Evolutionary conservation across 2,888 invertebrate genomes (phyloP), one percentile per base, ranked within the genome.

Genomic region (Rhodophaea formosa): DNA sequence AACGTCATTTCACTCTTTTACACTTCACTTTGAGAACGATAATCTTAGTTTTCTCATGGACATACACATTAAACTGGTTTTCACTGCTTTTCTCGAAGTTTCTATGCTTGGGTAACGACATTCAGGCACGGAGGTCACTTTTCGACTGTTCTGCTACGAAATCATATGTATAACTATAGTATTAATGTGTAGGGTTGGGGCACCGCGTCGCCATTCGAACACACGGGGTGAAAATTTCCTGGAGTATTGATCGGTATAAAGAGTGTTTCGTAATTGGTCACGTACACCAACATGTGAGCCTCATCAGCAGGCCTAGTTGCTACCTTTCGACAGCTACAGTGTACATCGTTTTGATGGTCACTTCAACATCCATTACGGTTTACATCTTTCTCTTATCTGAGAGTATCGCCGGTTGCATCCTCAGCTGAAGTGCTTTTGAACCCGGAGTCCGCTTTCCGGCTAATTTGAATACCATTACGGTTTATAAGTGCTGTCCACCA

Each of bases 1-100:
- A 92, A 91, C 92, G 92, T 92, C 92, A 92, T 92, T 89, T 77
- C 83, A 86, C 84, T 84, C 87, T 84, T 71, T 73, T 64, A 70
- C 88, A 87, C 87, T 76, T 75, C 82, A 82, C 83, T 43, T 58
- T 68, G 62, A 71, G 80, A 76, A 76, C 76, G 75, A 70, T 78
- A 75, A 79, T 57, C 72, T 78, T 80, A 68, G 77, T 80, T 81
- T 81, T 81, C 72, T 72, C 76, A 80, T 74, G 78, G 59, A 63
- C 62, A 61, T 60, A 69, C 67, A 80, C 88, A 82, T 85, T 65
- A 71, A 82, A 68, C 65, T 65, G 62, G 56, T 70, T 70, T 67
- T 68, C 65, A 74, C 74, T 63, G 62, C 64, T 79, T 77, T 69
- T 79, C 67, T 68, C 74, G 68, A 72, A 63, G 63, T 69, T 61